phyloP scores from a whole-genome alignment of 2,113 vertebrate species.

The Helogale parvula region DNA sequence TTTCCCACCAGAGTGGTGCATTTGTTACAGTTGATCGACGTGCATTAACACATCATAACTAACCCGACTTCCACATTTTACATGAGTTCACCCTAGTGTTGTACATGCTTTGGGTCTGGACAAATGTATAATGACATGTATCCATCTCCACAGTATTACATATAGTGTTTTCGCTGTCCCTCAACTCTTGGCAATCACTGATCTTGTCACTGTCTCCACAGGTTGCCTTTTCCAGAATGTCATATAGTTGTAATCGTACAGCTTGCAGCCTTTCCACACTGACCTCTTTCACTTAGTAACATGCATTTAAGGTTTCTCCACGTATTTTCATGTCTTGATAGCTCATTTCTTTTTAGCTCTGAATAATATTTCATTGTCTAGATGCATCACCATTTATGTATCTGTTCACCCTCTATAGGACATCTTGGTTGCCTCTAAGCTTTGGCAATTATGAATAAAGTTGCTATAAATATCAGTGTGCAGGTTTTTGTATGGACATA shows the following conservation, averaged over 20 bases:
- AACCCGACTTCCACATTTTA: not conserved
- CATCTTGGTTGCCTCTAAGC: not conserved
- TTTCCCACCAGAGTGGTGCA: not conserved
- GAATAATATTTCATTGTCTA: not conserved
- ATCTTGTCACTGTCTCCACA: not conserved
- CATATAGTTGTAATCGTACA: not conserved
- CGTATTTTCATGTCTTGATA: not conserved
- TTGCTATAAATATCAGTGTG: not conserved
- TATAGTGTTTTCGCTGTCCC: not conserved
- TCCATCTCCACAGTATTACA: not conserved
- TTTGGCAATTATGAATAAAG: not conserved
- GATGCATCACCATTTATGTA: not conserved
- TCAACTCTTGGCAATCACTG: not conserved
- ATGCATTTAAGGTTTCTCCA: not conserved
- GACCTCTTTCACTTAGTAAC: not conserved
- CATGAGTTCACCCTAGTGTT: not conserved
- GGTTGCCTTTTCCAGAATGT: not conserved
- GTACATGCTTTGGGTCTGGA: not conserved
- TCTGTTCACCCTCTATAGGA: not conserved
- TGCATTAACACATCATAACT: not conserved
- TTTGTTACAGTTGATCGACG: not conserved
- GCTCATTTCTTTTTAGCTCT: not conserved
- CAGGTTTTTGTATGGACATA: not conserved
- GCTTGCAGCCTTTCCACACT: not conserved
- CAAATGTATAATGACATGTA: not conserved